Conservation (phyloP, 2,797 vertebrate species). For the Acanthurus lineatus region DNA sequence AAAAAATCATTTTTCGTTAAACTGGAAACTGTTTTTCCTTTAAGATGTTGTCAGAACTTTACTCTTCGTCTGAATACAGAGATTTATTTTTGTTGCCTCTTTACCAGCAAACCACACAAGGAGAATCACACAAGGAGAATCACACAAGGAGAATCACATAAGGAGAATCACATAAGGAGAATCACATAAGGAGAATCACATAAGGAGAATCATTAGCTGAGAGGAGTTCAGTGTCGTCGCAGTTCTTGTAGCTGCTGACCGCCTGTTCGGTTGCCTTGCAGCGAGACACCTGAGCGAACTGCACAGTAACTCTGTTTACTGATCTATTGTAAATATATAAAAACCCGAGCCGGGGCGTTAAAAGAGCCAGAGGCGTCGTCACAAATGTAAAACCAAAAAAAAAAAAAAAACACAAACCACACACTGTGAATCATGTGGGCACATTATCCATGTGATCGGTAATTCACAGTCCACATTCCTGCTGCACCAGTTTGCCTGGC, state of each 20-base stretch:
- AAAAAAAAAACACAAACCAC: constrained; percentile 57
- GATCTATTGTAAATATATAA: constrained; percentile 60
- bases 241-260: too few relatives aligned
- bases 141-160: too few relatives aligned
- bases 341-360: constrained; percentile 15
- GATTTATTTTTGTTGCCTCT: constrained; percentile 44
- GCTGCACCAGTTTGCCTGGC: constrained; percentile 55
- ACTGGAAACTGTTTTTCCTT: too few relatives aligned
- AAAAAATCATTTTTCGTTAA: too few relatives aligned
- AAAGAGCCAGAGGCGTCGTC: constrained; percentile 24
- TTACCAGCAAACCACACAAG: constrained; percentile 23
- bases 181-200: neutral
- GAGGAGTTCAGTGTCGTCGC: neutral
- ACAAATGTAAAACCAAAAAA: constrained; percentile 58
- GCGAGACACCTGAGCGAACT: constrained; percentile 1
- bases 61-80: constrained; percentile 57
- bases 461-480: constrained; percentile 73
- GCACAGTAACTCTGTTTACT: constrained; percentile 38
- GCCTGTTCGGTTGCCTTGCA: too few relatives aligned
- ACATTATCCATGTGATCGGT: constrained; percentile 54
- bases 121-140: too few relatives aligned
- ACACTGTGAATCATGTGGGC: constrained; percentile 68
- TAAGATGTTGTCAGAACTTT: too few relatives aligned
- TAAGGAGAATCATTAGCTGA: neutral
- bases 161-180: too few relatives aligned